These are phyloP conservation scores for Oxycera nigricornis DNA, from an alignment of 2,888 invertebrate species.

Conservation along the genomic window DNA sequence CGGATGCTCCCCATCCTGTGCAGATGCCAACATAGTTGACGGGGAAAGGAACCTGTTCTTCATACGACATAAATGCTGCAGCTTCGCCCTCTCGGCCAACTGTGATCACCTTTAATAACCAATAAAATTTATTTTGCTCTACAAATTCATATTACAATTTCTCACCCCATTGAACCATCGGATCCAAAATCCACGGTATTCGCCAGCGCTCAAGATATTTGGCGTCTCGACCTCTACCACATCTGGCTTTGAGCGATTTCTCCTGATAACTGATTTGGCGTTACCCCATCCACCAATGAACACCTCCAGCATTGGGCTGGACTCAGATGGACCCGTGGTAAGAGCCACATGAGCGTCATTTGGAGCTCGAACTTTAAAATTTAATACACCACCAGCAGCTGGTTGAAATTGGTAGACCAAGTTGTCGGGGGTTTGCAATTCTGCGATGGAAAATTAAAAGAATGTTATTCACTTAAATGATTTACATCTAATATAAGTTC, in stretches of 20 bases:
- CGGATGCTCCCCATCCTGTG: slow-evolving; percentile 86
- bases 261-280: slow-evolving; percentile 81
- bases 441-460: slow-evolving; percentile 68
- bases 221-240: slow-evolving; percentile 75
- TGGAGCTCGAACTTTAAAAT: slow-evolving; percentile 79
- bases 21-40: slow-evolving; percentile 80
- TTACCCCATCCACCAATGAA: slow-evolving; percentile 92
- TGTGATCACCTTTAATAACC: slow-evolving; percentile 63
- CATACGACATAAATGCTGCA: slow-evolving; percentile 75
- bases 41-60: slow-evolving; percentile 74
- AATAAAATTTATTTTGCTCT: too few species aligned
- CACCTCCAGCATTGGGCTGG: slow-evolving; percentile 83
- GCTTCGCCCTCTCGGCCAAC: slow-evolving; percentile 77
- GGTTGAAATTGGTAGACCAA: slow-evolving; percentile 85
- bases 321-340: slow-evolving; percentile 72
- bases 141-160: background rate
- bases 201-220: slow-evolving; percentile 73
- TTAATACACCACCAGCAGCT: slow-evolving; percentile 71
- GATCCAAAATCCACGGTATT: slow-evolving; percentile 85
- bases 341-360: slow-evolving; percentile 89
- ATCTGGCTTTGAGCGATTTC: slow-evolving; percentile 78
- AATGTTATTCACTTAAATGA: too few species aligned
- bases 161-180: slow-evolving; percentile 73
- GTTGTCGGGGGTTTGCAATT: slow-evolving; percentile 79
- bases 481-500: too few species aligned